Evolutionary conservation across 2,113 vertebrate species (phyloP), one percentile per base, ranked within the genome.

Genomic region (Syngnathus typhle): DNA sequence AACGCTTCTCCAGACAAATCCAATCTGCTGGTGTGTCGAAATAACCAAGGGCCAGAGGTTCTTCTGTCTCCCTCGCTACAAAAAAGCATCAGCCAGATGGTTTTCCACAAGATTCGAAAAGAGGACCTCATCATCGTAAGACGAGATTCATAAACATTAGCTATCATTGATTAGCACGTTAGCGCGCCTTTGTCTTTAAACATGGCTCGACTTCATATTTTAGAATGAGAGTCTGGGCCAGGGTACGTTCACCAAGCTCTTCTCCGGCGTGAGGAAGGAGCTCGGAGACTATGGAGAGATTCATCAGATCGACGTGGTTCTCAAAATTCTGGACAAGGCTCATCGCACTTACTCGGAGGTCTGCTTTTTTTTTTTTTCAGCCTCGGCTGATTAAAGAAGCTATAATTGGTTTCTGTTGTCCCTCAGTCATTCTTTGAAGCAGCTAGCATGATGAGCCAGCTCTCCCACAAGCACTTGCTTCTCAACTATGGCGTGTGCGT

Each of bases 361-460:
- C 59, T n/a, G 76, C 6, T 21, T 58, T 8, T n/a, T 32, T 27
- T 16, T 64, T 18, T 64, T 9, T 43, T 43, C 11, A 9, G 8
- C 11, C 5, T 23, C 37, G 27, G 13, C 36, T 60, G 13, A 18
- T 5, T 39, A 13, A 36, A 6, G 13, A 36, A 16, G 15, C 55
- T 58, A 7, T 36, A 5, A 15, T 12, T 56, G 54, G 11, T 58
- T 58, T 58, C 27, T 58, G 27, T 18, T 37, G 6, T 7, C 13
- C 13, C 13, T 37, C 61, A 99, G 97, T 98, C 96, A 0, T 99
- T 99, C 85, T 98, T 97, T 87, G 97, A 99, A 88, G 96, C 97
- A 52, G 96, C 96, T 81, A 98, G 97, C 80, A 96, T 98, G 95
- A 99, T 98, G 96, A 99, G 95, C 82, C 96, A 98, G 79, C 93